These are phyloP conservation scores for Pachliopta kotzebuea DNA, from an alignment of 2,888 invertebrate species.

Conservation along the genomic window DNA sequence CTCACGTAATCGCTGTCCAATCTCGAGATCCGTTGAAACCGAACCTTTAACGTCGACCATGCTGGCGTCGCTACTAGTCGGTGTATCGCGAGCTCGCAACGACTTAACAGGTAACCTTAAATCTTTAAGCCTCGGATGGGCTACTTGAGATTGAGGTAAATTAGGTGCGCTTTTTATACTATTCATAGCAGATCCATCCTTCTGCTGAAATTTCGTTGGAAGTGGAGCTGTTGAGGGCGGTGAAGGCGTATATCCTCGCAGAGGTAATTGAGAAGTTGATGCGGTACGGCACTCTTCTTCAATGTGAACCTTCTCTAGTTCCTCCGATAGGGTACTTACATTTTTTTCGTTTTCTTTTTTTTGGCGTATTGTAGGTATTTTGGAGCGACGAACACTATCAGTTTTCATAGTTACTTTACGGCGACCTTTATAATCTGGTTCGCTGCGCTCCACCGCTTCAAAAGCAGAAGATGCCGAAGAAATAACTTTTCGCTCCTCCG, in stretches of 20 bases:
- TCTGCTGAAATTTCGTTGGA: conserved; percentile 89
- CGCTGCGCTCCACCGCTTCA: conserved; percentile 72
- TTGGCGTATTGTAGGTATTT: conserved; percentile 81
- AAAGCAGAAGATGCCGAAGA: conserved; percentile 76
- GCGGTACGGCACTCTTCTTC: conserved; percentile 78
- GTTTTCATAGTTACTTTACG: conserved; percentile 80
- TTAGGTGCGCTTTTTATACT: conserved; percentile 91
- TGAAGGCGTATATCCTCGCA: conserved; percentile 88
- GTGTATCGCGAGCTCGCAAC: conserved; percentile 81
- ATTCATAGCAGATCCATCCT: conserved; percentile 86
- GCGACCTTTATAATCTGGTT: conserved; percentile 77
- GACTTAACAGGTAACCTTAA: conserved; percentile 87
- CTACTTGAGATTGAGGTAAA: conserved; percentile 84
- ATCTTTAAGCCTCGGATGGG: conserved; percentile 86
- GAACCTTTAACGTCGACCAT: conserved; percentile 83
- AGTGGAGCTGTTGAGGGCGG: conserved; percentile 92
- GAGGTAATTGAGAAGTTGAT: conserved; percentile 82
- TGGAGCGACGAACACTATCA: conserved; percentile 79
- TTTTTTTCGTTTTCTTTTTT: conserved; percentile 71
- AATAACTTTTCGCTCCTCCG: conserved; percentile 69
- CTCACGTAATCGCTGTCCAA: conserved; percentile 75
- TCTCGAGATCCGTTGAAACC: conserved; percentile 66
- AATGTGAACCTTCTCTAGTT: conserved; percentile 83
- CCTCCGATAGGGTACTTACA: conserved; percentile 69
- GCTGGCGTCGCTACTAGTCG: conserved; percentile 82